phyloP scores from a whole-genome alignment of 2,113 vertebrate species.

The Pterocles gutturalis region DNA sequence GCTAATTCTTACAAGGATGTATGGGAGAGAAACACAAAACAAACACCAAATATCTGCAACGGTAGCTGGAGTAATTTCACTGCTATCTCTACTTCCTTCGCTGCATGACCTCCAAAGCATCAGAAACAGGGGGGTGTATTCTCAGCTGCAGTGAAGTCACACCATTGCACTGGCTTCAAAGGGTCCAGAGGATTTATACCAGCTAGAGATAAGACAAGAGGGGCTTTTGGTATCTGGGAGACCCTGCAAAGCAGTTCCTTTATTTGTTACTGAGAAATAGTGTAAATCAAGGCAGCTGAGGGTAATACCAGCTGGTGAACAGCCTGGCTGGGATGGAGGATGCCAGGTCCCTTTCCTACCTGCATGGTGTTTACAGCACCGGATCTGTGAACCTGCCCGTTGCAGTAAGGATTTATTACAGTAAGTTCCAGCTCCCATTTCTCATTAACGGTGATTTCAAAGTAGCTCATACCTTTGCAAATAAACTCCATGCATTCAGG shows the following conservation, averaged over 20 bases:
- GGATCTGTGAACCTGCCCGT: rapidly evolving
- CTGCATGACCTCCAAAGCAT: background rate
- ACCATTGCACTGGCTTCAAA: background rate
- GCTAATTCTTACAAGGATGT: background rate
- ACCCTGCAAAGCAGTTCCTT: background rate
- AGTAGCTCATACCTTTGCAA: background rate
- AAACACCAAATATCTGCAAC: background rate
- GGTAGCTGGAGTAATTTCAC: background rate
- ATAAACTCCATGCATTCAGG: background rate
- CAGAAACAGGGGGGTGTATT: background rate
- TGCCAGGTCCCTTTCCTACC: background rate
- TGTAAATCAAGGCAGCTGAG: background rate
- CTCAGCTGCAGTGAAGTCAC: background rate
- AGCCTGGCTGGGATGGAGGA: background rate
- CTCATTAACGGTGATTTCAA: background rate
- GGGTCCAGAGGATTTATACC: background rate
- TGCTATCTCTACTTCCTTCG: background rate
- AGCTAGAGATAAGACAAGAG: background rate
- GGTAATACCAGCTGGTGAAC: background rate
- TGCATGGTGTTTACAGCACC: background rate
- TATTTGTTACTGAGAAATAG: background rate
- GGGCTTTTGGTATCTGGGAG: background rate
- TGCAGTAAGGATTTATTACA: background rate
- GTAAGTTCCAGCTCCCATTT: background rate
- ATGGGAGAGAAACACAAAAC: background rate